A percentile compares a stretch with the other conserved stretches of the same genome.
Evolutionary conservation across 2,113 vertebrate genomes (phyloP).

Genomic region (Scopus umbretta): DNA sequence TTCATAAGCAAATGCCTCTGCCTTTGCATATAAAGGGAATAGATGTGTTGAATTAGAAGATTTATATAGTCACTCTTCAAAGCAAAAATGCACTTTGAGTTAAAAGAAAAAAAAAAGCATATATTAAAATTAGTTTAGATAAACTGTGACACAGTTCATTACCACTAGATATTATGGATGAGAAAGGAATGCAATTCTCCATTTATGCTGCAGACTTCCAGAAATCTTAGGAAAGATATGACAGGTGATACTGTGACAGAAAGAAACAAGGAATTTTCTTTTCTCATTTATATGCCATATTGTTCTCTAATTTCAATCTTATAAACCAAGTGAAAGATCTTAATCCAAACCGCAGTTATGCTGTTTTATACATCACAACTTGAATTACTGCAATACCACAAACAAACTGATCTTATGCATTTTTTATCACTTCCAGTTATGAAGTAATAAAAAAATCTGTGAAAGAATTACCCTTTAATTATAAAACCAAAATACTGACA

Average conservation of each 20-base stretch:
- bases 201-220: not conserved
- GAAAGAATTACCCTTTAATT: not conserved
- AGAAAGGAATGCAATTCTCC: not conserved
- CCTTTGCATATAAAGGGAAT: not conserved
- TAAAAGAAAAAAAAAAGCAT: not conserved
- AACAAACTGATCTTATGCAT: not conserved
- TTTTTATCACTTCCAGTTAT: not conserved
- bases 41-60: not conserved
- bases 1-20: not conserved
- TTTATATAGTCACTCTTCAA: not conserved
- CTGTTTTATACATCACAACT: not conserved
- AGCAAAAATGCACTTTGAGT: not conserved
- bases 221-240: slow-evolving; percentile 1
- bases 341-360: not conserved
- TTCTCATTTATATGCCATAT: not conserved
- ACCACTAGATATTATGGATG: not conserved
- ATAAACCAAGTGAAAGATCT: not conserved
- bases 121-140: not conserved
- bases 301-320: not conserved
- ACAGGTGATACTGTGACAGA: not conserved
- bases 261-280: not conserved
- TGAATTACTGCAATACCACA: not conserved
- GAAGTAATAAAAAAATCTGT: not conserved
- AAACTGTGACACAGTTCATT: not conserved
- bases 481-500: not conserved